phyloP scores from a whole-genome alignment of 2,888 invertebrate species.

The Eupsilia transversa region DNA sequence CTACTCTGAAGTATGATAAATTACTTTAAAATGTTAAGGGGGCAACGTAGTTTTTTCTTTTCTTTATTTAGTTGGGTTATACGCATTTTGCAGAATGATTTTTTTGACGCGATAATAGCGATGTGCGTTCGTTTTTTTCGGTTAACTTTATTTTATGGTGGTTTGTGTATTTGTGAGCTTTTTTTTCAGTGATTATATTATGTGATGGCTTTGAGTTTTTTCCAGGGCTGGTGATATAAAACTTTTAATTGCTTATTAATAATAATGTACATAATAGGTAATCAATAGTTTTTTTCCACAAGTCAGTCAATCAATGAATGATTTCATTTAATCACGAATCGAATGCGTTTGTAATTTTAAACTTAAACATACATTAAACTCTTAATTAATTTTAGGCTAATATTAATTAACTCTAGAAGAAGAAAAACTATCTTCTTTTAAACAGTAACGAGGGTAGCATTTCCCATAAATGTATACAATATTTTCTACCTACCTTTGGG shows the following conservation, averaged over 20 bases:
- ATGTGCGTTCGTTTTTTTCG: background rate
- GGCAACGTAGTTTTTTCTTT: background rate
- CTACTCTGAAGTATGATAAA: constrained; percentile 49
- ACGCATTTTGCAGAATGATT: background rate
- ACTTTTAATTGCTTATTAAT: background rate
- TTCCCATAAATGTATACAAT: too few species aligned
- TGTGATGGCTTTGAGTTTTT: background rate
- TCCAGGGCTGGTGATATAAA: too few species aligned
- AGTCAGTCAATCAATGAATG: background rate
- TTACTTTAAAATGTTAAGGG: constrained; percentile 45
- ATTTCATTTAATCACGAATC: background rate
- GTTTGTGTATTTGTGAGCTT: background rate
- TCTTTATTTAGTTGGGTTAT: background rate
- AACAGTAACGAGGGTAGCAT: too few species aligned
- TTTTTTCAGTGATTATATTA: background rate
- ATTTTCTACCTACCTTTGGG: background rate
- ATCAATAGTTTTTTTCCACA: background rate
- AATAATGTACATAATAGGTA: too few species aligned
- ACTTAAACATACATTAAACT: too few species aligned
- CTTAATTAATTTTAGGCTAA: too few species aligned
- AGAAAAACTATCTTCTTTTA: too few species aligned
- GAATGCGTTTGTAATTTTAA: background rate
- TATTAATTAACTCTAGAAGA: too few species aligned
- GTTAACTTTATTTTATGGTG: background rate
- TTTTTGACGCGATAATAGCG: background rate